Percentiles rank a stretch among this genome's conserved stretches.
Evolutionary conservation across 2,113 vertebrate species (phyloP).

Genomic region (Onychostoma macrolepis): DNA sequence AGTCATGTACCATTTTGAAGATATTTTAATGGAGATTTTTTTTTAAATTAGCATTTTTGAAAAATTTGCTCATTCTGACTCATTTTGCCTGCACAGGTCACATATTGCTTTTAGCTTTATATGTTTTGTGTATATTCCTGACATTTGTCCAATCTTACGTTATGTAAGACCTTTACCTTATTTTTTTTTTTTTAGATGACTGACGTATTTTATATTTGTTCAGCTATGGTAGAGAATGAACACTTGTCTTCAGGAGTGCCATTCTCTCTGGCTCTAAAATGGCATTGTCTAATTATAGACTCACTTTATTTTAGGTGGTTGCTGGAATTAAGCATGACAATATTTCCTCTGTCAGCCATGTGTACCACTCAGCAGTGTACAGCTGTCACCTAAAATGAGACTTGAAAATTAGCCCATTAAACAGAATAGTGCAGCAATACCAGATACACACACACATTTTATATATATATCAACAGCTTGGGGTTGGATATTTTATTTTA

Average conservation of each 20-base stretch:
- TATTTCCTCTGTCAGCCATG: constrained; percentile 32
- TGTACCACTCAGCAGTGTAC: constrained; percentile 27
- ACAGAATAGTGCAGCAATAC: not conserved
- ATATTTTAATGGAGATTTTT: too few relatives aligned
- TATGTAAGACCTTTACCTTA: not conserved
- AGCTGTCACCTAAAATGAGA: constrained; percentile 43
- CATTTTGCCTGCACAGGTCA: too few relatives aligned
- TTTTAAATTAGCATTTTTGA: too few relatives aligned
- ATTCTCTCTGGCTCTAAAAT: constrained; percentile 40
- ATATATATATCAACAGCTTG: not conserved
- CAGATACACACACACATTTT: not conserved
- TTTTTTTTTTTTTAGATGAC: not conserved
- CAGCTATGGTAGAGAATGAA: constrained; percentile 11
- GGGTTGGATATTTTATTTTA: too few relatives aligned
- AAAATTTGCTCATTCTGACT: too few relatives aligned
- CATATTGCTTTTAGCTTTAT: not conserved
- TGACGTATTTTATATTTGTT: not conserved
- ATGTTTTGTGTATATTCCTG: not conserved
- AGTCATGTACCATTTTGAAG: too few relatives aligned
- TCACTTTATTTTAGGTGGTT: constrained; percentile 55
- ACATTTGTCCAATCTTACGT: not conserved
- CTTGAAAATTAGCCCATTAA: constrained; percentile 30
- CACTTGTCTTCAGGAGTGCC: constrained; percentile 47
- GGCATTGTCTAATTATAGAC: constrained; percentile 59
- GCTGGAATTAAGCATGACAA: constrained; percentile 47